A percentile compares a stretch with the other conserved stretches of the same genome.
phyloP scores from a whole-genome alignment of 2,113 vertebrate species.

The Pipra filicauda region DNA sequence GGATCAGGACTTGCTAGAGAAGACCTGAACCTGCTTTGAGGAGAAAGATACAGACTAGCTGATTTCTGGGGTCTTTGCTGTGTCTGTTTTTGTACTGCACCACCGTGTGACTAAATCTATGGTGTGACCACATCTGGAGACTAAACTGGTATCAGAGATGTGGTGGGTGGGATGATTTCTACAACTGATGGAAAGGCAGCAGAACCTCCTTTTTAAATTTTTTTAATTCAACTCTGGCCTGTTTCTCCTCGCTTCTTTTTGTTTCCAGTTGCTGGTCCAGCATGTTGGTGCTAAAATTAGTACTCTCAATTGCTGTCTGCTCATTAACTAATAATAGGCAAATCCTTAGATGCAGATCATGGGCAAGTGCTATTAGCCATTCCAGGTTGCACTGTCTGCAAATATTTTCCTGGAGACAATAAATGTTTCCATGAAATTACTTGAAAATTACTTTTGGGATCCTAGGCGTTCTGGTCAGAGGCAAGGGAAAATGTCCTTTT shows the following conservation, averaged over 20 bases:
- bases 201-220: not conserved
- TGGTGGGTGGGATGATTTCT: not conserved
- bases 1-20: not conserved
- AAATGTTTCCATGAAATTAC: not conserved
- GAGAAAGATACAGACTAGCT: not conserved
- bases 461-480: not conserved
- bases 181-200: not conserved
- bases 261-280: not conserved
- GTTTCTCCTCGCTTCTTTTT: not conserved
- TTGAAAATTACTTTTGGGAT: not conserved
- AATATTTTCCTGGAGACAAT: not conserved
- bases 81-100: not conserved
- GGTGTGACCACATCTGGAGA: not conserved
- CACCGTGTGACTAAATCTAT: not conserved
- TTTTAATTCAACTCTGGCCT: not conserved
- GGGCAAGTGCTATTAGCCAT: not conserved
- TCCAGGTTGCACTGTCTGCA: not conserved
- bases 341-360: not conserved
- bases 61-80: not conserved
- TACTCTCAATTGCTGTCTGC: not conserved
- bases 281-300: not conserved
- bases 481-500: not conserved
- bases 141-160: not conserved
- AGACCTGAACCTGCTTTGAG: not conserved
- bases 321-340: slow-evolving; percentile 21